A percentile compares a stretch with the other conserved stretches of the same genome.
Evolutionary conservation across 2,113 vertebrate species (phyloP).

Genomic region (Perognathus longimembris): DNA sequence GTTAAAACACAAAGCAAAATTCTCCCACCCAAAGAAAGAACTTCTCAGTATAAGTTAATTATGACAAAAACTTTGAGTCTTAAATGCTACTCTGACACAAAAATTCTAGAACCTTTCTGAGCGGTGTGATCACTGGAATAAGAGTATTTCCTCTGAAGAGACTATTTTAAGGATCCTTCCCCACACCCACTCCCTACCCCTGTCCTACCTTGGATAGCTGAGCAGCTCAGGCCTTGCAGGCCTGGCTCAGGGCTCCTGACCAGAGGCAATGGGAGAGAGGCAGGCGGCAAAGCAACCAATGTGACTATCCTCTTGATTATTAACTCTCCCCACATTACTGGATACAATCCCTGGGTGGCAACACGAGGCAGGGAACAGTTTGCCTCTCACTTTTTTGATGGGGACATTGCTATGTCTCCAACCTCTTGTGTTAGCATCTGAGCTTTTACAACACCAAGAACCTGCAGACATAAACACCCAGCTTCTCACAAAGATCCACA

Average conservation of each 20-base stretch:
- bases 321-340: not conserved
- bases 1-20: not conserved
- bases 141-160: not conserved
- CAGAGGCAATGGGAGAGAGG: not conserved
- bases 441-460: constrained; percentile 33
- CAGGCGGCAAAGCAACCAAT: not conserved
- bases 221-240: not conserved
- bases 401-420: not conserved
- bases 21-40: not conserved
- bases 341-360: not conserved
- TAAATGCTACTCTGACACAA: constrained; percentile 4
- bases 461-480: constrained; percentile 57
- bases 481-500: constrained; percentile 44
- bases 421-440: not conserved
- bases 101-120: constrained; percentile 29
- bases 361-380: not conserved
- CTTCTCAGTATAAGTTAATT: too few species aligned
- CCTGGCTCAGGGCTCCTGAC: not conserved
- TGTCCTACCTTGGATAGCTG: not conserved
- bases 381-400: constrained; percentile 27
- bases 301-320: rapidly evolving
- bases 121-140: not conserved
- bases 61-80: too few species aligned
- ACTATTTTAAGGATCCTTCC: not conserved
- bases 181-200: not conserved